A percentile compares a stretch with the other conserved stretches of the same genome.
Evolutionary conservation across 2,797 vertebrate genomes (phyloP).

Genomic region (Typhlichthys eigenmanni): DNA sequence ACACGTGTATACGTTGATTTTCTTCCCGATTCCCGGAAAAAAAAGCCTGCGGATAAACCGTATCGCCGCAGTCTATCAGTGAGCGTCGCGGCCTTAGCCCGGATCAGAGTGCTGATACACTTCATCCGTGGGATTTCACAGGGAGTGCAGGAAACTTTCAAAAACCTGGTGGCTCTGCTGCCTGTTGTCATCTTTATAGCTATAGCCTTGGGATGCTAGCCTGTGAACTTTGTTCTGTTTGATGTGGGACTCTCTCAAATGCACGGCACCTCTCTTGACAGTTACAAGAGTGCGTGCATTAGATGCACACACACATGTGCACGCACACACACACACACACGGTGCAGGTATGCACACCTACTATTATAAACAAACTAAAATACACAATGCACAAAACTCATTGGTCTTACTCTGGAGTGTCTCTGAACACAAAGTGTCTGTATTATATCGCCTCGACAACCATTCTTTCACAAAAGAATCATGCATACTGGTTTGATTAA

Average conservation of each 20-base stretch:
- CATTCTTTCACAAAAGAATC: no score
- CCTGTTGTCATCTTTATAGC: slow-evolving; percentile 35
- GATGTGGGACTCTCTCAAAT: slow-evolving; percentile 5
- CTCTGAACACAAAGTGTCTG: no score
- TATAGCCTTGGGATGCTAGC: slow-evolving; percentile 28
- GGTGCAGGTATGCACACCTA: neutral
- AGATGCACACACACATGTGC: neutral
- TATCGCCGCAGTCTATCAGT: slow-evolving; percentile 31
- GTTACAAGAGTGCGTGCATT: neutral
- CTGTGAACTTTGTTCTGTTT: slow-evolving; percentile 29
- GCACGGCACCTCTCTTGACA: neutral
- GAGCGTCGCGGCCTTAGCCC: slow-evolving; percentile 36
- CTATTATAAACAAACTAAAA: neutral
- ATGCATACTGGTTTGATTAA: slow-evolving; percentile 33
- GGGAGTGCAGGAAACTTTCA: slow-evolving; percentile 18
- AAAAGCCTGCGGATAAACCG: slow-evolving; percentile 25
- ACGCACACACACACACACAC: slow-evolving; percentile 5
- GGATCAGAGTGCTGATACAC: slow-evolving; percentile 40
- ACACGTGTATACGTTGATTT: neutral
- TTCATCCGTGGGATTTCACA: slow-evolving; percentile 44
- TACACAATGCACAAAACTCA: neutral
- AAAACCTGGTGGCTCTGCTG: slow-evolving; percentile 11
- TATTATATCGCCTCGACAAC: no score
- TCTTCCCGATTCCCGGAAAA: slow-evolving; percentile 8
- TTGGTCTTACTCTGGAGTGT: no score